Evolutionary conservation across 2,888 invertebrate genomes (phyloP), one percentile per base, ranked within the genome.

Genomic region (Hirtodrosophila trivittata): DNA sequence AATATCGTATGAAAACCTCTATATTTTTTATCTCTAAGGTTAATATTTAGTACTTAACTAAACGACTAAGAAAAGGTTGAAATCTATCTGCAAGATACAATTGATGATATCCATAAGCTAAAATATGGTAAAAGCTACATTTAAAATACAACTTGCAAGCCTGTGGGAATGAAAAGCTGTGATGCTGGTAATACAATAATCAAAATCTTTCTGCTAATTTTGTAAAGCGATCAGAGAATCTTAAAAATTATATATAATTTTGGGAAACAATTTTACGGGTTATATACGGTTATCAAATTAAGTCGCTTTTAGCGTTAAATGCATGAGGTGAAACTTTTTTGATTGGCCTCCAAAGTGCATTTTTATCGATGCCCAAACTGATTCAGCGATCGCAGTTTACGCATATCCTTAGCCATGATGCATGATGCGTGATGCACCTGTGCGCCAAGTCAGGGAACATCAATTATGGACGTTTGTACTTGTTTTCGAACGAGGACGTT

Each of bases 261-360:
- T 8, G 10, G 38, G 26, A 46, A 56, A 41, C 59, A 39, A 59
- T 57, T 66, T 54, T 6, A n/a, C 26, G 18, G 3, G 54, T 63
- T 33, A 51, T 68, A 64, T 58, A 32, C 30, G 56, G 52, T 16
- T 65, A 66, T 66, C 45, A 66, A 70, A 66, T 70, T 56, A 66
- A 56, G 59, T 39, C 14, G 51, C 65, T 64, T 52, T 42, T 38
- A 59, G 51, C 59, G 13, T 55, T 38, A 47, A 68, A 58, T 37
- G 55, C 32, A 43, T 16, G 41, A 33, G 46, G 51, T 16, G 14
- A 54, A 54, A 46, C 26, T 30, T 58, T 54, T 58, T 57, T 60
- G 70, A 66, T 60, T 65, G 56, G 45, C 13, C 45, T 41, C 42
- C 43, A 37, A 50, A 50, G 57, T 47, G 26, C 46, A 30, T 52